These are phyloP conservation scores for Solea solea DNA, from an alignment of 2,113 vertebrate genomes.

Conservation along the genomic window DNA sequence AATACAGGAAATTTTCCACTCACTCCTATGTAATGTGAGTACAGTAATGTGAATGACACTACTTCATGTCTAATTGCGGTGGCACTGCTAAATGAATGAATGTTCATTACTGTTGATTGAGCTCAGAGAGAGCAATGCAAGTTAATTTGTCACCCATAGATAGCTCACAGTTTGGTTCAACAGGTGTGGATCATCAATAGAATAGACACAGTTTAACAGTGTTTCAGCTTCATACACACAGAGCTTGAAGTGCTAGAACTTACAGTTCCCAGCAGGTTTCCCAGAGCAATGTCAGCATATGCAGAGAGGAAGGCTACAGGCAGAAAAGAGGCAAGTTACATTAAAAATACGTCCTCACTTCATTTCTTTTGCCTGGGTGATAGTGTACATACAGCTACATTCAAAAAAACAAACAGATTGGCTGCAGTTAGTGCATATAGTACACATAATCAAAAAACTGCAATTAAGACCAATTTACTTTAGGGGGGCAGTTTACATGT, in stretches of 20 bases:
- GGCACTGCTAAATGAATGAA: too few species aligned
- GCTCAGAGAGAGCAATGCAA: too few species aligned
- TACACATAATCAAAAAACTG: constrained; percentile 4
- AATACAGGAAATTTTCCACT: too few species aligned
- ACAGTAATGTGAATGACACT: too few species aligned
- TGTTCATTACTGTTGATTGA: too few species aligned
- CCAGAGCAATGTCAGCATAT: constrained; percentile 78
- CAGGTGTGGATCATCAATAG: neutral
- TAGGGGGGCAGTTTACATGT: too few species aligned
- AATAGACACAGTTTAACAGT: neutral
- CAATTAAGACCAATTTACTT: constrained; percentile 15
- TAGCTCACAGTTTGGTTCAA: neutral
- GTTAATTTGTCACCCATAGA: too few species aligned
- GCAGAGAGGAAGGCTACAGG: constrained; percentile 76
- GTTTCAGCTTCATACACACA: neutral
- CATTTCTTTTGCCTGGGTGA: neutral
- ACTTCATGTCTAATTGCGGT: too few species aligned
- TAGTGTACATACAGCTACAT: neutral
- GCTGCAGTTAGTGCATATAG: neutral
- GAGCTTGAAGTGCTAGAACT: constrained; percentile 41
- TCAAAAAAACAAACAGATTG: neutral
- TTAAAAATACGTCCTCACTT: constrained; percentile 13
- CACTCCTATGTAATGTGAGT: too few species aligned
- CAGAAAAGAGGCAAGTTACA: constrained; percentile 2
- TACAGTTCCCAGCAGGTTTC: constrained; percentile 79